Evolutionary conservation across 2,113 vertebrate species (phyloP).

Genomic region (Carettochelys insculpta): DNA sequence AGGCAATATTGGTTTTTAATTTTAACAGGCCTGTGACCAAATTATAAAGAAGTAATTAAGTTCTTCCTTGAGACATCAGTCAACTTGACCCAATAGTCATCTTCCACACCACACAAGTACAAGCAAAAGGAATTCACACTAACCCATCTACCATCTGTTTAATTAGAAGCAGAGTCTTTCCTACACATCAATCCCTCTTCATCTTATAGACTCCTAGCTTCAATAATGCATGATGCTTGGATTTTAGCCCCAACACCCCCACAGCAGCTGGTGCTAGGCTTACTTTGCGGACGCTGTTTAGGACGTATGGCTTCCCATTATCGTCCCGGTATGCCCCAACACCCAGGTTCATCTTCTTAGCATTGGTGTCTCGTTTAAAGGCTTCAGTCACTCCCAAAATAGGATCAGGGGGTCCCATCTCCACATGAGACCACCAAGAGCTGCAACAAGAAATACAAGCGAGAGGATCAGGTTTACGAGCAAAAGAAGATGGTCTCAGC

Average conservation of each 20-base stretch:
- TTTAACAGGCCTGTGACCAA: background rate
- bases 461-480: background rate
- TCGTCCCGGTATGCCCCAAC: slow-evolving; percentile 96
- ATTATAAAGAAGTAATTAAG: background rate
- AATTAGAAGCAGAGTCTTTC: background rate
- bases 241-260: too few relatives aligned
- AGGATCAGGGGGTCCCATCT: slow-evolving; percentile 96
- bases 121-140: background rate
- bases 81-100: background rate
- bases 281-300: slow-evolving; percentile 92
- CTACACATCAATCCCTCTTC: background rate
- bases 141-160: background rate
- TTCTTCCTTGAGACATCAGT: background rate
- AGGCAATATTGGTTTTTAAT: fast-evolving
- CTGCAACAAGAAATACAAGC: slow-evolving; percentile 69
- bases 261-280: background rate
- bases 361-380: slow-evolving; percentile 90
- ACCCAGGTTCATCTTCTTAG: slow-evolving; percentile 97
- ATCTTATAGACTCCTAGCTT: background rate
- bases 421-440: slow-evolving; percentile 94
- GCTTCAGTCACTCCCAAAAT: slow-evolving; percentile 95
- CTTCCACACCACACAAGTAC: background rate
- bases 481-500: background rate
- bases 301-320: slow-evolving; percentile 89
- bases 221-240: background rate